Base-by-base conservation (phyloP, 2,888 invertebrate species). In the Watsonalla binaria region DNA sequence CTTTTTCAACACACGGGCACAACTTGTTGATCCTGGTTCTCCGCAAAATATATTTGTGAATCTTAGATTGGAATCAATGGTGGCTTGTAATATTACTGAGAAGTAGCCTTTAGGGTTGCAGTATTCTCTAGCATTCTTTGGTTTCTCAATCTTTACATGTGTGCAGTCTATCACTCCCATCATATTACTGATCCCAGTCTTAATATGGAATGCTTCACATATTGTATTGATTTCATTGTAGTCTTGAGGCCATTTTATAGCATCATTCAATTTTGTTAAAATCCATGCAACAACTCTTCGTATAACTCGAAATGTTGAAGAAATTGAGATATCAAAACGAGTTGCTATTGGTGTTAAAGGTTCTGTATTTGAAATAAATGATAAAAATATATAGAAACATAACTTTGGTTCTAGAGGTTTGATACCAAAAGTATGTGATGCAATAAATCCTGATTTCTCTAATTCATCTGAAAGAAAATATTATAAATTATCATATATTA, bases 11-110 rank as follows among this genome's bases (percentile, higher is more conserved):
- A 81, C 81, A 55, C 81, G 61, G n/a, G 75, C 56, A 64, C 78
- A 72, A 56, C 74, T 82, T 45, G 73, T 73, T 46, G 84, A 84
- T 6, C 84, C 84, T 55, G 84, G 83, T 65, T 84, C 84, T 45
- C 84, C 84, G 70, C 84, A 84, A 60, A 76, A 84, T 53, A 84
- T 66, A 56, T 82, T 84, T 46, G 81, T 84, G 59, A 84, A 84
- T 46, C 68, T 72, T 59, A 84, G 62, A 60, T 79, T 79, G 24
- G 77, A 66, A 70, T 84, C 82, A 53, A 83, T 61, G 48, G 83
- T 83, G 7, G 77, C 77, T 70, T 84, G 84, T 51, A 84, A 64
- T 51, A 82, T 74, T 34, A 84, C 64, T 52, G 84, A 84, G 61
- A 72, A 82, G 54, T 84, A 83, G 52, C 83, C 83, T 62, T 83